Evolutionary conservation across 2,888 invertebrate species (phyloP).

Genomic region (Thymelicus acteon): DNA sequence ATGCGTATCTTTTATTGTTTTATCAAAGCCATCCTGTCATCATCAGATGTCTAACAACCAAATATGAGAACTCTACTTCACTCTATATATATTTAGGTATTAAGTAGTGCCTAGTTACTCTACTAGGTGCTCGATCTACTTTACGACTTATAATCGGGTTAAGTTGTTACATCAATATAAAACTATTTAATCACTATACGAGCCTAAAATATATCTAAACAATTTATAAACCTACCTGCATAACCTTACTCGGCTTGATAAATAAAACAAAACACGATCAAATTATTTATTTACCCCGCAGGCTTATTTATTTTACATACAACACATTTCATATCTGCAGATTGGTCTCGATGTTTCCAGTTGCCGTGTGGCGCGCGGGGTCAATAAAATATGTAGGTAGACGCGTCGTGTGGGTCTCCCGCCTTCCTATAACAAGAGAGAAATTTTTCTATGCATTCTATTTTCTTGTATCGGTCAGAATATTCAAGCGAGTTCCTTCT

Average conservation of each 20-base stretch:
- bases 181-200: neutral
- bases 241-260: neutral
- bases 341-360: conserved; percentile 50
- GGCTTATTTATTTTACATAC: conserved; percentile 21
- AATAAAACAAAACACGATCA: conserved; percentile 20
- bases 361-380: conserved; percentile 53
- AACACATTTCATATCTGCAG: conserved; percentile 50
- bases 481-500: conserved; percentile 58
- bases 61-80: no score
- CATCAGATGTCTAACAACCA: no score
- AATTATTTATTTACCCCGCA: conserved; percentile 25
- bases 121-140: no score
- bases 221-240: neutral
- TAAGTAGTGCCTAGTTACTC: no score
- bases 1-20: no score
- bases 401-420: conserved; percentile 66
- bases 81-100: no score
- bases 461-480: conserved; percentile 69
- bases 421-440: conserved; percentile 82
- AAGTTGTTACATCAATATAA: no score
- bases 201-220: neutral
- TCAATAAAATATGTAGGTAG: conserved; percentile 84
- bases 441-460: conserved; percentile 80
- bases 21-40: no score
- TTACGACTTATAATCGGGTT: no score